A percentile compares a stretch with the other conserved stretches of the same genome.
phyloP scores from a whole-genome alignment of 2,888 invertebrate species.

The Caenorhabditis auriculariae region DNA sequence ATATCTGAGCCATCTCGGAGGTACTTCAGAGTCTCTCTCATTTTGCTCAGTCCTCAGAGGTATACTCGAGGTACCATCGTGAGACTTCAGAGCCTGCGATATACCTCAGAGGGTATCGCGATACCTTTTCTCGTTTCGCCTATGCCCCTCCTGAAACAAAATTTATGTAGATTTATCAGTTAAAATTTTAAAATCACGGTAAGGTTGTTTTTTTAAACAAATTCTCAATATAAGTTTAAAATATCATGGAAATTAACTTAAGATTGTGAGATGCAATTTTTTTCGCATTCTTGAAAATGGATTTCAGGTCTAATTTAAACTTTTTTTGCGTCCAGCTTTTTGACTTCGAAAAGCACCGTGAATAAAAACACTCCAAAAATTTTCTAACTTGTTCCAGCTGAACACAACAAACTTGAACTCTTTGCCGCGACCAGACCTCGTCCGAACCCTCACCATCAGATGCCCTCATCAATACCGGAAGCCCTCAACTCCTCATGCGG shows the following conservation, averaged over 20 bases:
- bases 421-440: slow-evolving; percentile 41
- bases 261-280: not conserved
- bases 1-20: too few species aligned
- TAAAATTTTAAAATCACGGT: too few species aligned
- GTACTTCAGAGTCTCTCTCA: too few species aligned
- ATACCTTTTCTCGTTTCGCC: too few species aligned
- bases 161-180: too few species aligned
- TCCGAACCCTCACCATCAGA: slow-evolving; percentile 49
- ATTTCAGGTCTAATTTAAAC: not conserved
- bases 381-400: slow-evolving; percentile 28
- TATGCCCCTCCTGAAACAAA: too few species aligned
- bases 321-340: not conserved
- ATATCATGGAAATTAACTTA: not conserved
- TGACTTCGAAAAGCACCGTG: not conserved
- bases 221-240: not conserved
- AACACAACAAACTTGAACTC: slow-evolving; percentile 38
- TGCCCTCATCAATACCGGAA: slow-evolving; percentile 44
- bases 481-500: slow-evolving; percentile 35
- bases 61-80: too few species aligned
- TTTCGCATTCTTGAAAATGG: not conserved
- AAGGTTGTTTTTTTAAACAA: not conserved
- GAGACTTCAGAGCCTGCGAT: too few species aligned
- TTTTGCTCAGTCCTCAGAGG: too few species aligned
- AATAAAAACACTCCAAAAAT: not conserved
- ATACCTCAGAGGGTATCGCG: too few species aligned